Percentiles rank a stretch among this genome's conserved stretches.
Evolutionary conservation across 2,113 vertebrate species (phyloP).

Genomic region (Tinamus guttatus): DNA sequence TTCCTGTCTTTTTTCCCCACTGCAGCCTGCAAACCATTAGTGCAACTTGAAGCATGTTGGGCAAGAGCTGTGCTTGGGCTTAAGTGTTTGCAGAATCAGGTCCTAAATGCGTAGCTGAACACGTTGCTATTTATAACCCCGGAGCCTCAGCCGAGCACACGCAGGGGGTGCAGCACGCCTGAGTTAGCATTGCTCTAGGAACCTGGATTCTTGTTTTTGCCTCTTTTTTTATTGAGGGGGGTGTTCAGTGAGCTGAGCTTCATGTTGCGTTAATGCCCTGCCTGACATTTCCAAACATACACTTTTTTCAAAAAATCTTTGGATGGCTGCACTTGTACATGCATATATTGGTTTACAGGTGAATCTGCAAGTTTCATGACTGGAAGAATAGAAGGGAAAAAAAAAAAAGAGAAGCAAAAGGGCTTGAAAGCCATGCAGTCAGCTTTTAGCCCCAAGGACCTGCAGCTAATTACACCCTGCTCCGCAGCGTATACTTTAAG

Average conservation of each 20-base stretch:
- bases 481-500: not conserved
- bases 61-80: not conserved
- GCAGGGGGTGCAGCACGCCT: not conserved
- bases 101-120: not conserved
- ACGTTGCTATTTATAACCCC: not conserved
- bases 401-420: not conserved
- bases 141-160: not conserved
- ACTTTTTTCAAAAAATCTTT: not conserved
- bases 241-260: not conserved
- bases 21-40: not conserved
- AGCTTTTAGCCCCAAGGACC: not conserved
- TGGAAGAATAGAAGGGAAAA: not conserved
- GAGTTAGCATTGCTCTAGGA: not conserved
- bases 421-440: not conserved
- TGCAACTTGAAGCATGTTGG: rapidly evolving
- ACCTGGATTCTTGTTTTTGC: not conserved
- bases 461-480: slow-evolving; percentile 10
- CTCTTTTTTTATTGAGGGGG: not conserved
- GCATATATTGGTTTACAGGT: not conserved
- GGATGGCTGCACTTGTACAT: not conserved
- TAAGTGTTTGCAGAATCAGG: slow-evolving; percentile 31
- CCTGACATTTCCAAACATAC: not conserved
- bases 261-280: not conserved
- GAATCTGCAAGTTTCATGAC: not conserved
- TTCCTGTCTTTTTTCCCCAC: not conserved